Evolutionary conservation across 2,888 invertebrate species (phyloP).

Genomic region (Glaucopsyche alexis): DNA sequence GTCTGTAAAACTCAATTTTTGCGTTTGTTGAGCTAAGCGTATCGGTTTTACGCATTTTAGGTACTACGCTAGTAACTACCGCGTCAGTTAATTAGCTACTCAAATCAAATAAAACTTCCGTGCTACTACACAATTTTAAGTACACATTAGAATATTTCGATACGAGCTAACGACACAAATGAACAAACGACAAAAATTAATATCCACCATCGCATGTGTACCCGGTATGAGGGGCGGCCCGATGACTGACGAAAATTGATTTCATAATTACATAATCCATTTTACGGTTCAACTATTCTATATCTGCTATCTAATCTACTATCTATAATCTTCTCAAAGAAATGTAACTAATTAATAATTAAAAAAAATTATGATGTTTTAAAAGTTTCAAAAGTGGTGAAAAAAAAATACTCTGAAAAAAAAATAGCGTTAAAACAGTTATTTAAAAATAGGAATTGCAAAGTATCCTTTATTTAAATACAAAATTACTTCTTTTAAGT

Average conservation of each 20-base stretch:
- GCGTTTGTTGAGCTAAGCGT: no score
- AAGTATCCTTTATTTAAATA: no score
- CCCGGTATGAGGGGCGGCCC: conserved; percentile 41
- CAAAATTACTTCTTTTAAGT: no score
- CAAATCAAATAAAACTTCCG: background rate
- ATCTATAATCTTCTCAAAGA: conserved; percentile 11
- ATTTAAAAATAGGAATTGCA: no score
- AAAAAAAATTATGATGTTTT: background rate
- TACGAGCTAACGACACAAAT: conserved; percentile 42
- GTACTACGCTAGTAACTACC: background rate
- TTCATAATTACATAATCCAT: conserved; percentile 38
- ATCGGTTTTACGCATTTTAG: no score
- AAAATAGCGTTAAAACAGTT: no score
- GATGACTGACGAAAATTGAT: conserved; percentile 42
- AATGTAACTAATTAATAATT: background rate
- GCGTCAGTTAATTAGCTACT: background rate
- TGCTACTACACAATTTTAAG: background rate
- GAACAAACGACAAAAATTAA: conserved; percentile 44
- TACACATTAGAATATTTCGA: conserved; percentile 31
- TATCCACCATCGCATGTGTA: conserved; percentile 45
- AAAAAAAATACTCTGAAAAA: no score
- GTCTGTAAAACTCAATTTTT: no score
- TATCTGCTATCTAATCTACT: background rate
- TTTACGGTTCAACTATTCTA: background rate
- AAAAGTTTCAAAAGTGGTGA: background rate